Base-by-base conservation (phyloP, 2,888 invertebrate genomes). In the Eilema sororculum region DNA sequence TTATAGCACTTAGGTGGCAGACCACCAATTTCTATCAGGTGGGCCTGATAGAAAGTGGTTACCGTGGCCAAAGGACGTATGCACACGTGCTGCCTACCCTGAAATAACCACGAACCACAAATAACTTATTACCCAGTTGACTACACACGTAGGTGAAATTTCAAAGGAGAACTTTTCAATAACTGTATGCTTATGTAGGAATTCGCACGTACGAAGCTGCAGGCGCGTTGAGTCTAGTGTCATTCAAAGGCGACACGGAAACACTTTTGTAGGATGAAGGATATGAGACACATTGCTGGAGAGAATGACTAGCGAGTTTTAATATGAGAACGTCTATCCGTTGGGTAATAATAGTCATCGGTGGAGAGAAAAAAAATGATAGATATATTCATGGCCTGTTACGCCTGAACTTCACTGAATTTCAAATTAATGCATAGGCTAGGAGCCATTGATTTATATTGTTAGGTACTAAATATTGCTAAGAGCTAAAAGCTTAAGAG, bases 121-220 rank as follows among this genome's bases (percentile, higher is more conserved):
- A n/a, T n/a, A n/a, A n/a, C n/a, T n/a, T n/a, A n/a, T n/a, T n/a
- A n/a, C n/a, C n/a, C n/a, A n/a, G n/a, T n/a, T n/a, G n/a, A n/a
- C n/a, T n/a, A n/a, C n/a, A 41, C 28, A 25, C 3, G 46, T 37
- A 33, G 46, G 64, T 30, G 28, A 12, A 0, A 30, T 22, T 28
- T 56, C 13, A 22, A 65, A 65, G n/a, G 12, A 9, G 8, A 25
- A 58, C 52, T 30, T 74, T 75, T 62, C 58, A 72, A 71, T 74
- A 67, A 68, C 62, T 66, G 63, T 60, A 63, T 66, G 62, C 65
- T 72, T 63, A 69, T 66, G 62, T 69, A 80, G 77, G 83, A 75
- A 82, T 81, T 83, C 79, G 77, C 76, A 71, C 65, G 76, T 72
- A 81, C 77, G 80, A 77, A 76, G 76, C 75, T 76, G 78, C 75